Evolutionary conservation across 2,888 invertebrate genomes (phyloP).

Genomic region (Parnassius mnemosyne): DNA sequence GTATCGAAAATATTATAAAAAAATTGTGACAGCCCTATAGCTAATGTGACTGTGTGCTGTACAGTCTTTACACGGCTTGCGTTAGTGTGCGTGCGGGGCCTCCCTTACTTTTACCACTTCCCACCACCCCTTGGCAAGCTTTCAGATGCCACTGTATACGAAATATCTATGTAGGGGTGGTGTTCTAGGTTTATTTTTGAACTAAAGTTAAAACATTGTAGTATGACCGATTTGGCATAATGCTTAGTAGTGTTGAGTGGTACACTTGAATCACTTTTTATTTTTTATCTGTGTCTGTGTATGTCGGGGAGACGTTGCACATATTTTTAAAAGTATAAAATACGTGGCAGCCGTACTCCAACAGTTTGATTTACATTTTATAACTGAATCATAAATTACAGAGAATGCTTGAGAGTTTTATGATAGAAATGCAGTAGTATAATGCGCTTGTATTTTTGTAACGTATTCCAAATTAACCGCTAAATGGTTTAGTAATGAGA

Average conservation of each 20-base stretch:
- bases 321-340: slow-evolving; percentile 14
- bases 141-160: slow-evolving; percentile 27
- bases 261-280: slow-evolving; percentile 17
- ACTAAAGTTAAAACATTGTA: slow-evolving; percentile 37
- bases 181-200: slow-evolving; percentile 36
- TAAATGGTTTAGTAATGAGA: too few species aligned
- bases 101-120: slow-evolving; percentile 10
- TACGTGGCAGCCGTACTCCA: slow-evolving; percentile 8
- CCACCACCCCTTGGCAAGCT: slow-evolving; percentile 34
- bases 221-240: slow-evolving; percentile 43
- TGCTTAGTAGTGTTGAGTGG: slow-evolving; percentile 32
- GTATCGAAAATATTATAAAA: too few species aligned
- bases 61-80: slow-evolving; percentile 3
- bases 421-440: background rate
- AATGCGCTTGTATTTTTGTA: background rate
- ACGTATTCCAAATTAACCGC: too few species aligned
- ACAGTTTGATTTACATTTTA: slow-evolving; percentile 13
- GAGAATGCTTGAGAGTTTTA: background rate
- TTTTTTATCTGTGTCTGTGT: slow-evolving; percentile 9
- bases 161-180: slow-evolving; percentile 25
- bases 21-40: slow-evolving; percentile 10
- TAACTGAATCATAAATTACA: slow-evolving; percentile 14
- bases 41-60: background rate
- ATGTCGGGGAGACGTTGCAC: slow-evolving; percentile 1
- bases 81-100: slow-evolving; percentile 9